Conservation (phyloP, 2,888 invertebrate genomes). For the Aphodius sticticus region DNA sequence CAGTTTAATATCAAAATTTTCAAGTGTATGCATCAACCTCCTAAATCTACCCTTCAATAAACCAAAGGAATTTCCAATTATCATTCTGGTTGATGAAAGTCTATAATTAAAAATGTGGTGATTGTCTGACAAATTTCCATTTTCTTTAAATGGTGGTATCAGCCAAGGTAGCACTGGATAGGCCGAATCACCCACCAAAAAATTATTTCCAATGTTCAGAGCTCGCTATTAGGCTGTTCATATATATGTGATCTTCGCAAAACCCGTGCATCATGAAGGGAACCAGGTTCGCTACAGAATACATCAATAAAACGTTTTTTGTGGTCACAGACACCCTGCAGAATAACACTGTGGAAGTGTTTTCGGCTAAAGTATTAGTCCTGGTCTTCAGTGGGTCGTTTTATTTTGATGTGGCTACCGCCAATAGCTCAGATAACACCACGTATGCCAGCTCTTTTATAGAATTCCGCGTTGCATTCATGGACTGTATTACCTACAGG, state of each 20-base stretch:
- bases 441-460: slow-evolving; percentile 16
- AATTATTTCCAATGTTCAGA: slow-evolving; percentile 36
- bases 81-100: slow-evolving; percentile 36
- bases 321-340: slow-evolving; percentile 25
- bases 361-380: slow-evolving; percentile 32
- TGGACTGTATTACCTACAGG: not conserved
- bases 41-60: slow-evolving; percentile 41
- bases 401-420: slow-evolving; percentile 33
- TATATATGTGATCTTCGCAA: slow-evolving; percentile 38
- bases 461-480: not conserved
- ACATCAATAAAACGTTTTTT: slow-evolving; percentile 34
- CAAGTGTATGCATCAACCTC: slow-evolving; percentile 37
- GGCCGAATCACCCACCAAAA: slow-evolving; percentile 42
- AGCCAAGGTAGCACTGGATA: slow-evolving; percentile 40
- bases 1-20: slow-evolving; percentile 35
- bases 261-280: slow-evolving; percentile 40
- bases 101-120: slow-evolving; percentile 37
- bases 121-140: slow-evolving; percentile 33
- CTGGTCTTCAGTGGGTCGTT: slow-evolving; percentile 24
- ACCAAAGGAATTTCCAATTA: slow-evolving; percentile 41
- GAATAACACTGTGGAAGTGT: slow-evolving; percentile 24
- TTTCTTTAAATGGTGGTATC: slow-evolving; percentile 37
- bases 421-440: slow-evolving; percentile 21
- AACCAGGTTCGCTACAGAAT: slow-evolving; percentile 37
- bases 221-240: slow-evolving; percentile 28